Base-by-base conservation (phyloP, 2,113 vertebrate genomes). In the Anhinga rufa region DNA sequence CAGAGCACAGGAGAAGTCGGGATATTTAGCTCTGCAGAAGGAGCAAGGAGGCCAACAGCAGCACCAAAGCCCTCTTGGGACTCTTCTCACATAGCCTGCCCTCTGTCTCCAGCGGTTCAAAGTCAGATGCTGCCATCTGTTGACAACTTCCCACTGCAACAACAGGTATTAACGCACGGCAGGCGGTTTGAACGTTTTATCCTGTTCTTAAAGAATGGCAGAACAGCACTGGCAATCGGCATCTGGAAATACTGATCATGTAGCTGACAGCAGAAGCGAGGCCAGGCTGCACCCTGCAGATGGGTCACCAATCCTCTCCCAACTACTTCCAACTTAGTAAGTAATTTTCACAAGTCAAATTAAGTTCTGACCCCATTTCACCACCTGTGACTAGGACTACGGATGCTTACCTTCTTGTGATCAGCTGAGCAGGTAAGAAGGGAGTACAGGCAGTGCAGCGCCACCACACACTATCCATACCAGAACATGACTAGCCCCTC, bases 71-170 rank as follows among this genome's bases (percentile, higher is more conserved):
- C 14, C 18, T 42, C 20, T 4, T 2, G 13, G 31, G 17, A 29
- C 58, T 11, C 9, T 26, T 5, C 68, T 38, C 38, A 2, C 54
- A 4, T 1, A 2, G 2, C 1, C 2, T 1, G 1, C 20, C 7
- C n/a, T 0, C n/a, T 0, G 0, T 2, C 54, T 14, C 34, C 64
- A n/a, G 68, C 0, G 1, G 28, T 10, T 22, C 62, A 3, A 22
- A 70, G 62, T 16, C 15, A 0, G 83, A 4, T 61, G 86, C 92
- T 91, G 95, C 95, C 96, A 90, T 42, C 96, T 96, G 65, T 0
- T 78, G 95, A 48, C 69, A 19, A 19, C 32, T 29, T 14, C 60
- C 6, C 55, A 1, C 60, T 5, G 17, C 88, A 17, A 18, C 25
- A 28, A 5, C 0, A 31, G 14, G 5, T 2, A 25, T 5, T 44